Percentiles rank a stretch among this genome's conserved stretches.
These are phyloP conservation scores for Redunca redunca DNA, from an alignment of 2,113 vertebrate genomes.

Conservation along the genomic window DNA sequence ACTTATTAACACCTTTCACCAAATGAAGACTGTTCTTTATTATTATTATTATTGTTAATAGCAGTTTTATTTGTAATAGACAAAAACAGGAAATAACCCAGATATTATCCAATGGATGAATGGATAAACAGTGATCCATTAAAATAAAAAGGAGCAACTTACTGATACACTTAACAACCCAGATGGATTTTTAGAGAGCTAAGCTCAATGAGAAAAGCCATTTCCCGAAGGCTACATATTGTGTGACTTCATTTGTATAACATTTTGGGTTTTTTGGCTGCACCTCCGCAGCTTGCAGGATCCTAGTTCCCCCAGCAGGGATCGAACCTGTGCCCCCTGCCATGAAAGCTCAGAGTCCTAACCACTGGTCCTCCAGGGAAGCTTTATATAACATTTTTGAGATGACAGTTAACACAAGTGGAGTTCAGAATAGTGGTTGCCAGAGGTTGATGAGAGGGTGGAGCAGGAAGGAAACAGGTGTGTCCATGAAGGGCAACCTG, in stretches of 20 bases:
- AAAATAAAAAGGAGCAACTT: background rate
- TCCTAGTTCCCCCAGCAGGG: background rate
- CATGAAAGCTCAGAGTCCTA: background rate
- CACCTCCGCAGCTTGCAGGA: background rate
- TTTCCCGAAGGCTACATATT: background rate
- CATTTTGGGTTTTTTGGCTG: background rate
- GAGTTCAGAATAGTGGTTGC: background rate
- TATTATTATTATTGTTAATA: background rate
- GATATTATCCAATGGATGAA: background rate
- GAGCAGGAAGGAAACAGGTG: background rate
- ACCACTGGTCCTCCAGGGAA: background rate
- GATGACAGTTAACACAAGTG: background rate
- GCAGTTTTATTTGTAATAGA: background rate
- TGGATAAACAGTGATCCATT: background rate
- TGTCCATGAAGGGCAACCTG: background rate
- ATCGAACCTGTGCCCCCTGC: background rate
- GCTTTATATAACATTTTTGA: background rate
- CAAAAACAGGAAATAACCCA: background rate
- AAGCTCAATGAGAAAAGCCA: background rate
- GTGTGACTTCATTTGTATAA: background rate
- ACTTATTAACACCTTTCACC: background rate
- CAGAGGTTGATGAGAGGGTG: background rate
- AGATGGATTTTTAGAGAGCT: background rate
- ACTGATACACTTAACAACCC: background rate
- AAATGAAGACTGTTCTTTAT: background rate